A percentile compares a stretch with the other conserved stretches of the same genome.
phyloP scores from a whole-genome alignment of 1,140 invertebrate species.

The Meloidogyne hapla region DNA sequence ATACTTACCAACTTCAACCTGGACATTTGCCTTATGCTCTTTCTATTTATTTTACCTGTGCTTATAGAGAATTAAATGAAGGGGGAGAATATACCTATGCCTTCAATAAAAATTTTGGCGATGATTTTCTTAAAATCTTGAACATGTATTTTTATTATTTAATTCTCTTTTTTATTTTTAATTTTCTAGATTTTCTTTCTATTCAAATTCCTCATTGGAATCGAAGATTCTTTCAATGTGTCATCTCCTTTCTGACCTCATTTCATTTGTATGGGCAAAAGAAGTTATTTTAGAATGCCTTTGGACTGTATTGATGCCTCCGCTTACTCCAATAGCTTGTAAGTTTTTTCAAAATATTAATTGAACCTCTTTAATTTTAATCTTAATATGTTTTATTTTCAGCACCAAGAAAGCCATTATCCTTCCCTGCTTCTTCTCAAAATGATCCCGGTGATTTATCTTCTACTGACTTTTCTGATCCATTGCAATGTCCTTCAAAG shows the following conservation, averaged over 20 bases:
- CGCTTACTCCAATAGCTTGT: not conserved
- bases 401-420: constrained; percentile 14
- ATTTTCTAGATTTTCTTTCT: constrained; percentile 39
- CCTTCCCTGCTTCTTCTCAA: not conserved
- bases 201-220: constrained; percentile 23
- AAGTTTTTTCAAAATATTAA: not conserved
- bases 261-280: constrained; percentile 38
- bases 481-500: constrained; percentile 2
- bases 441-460: not conserved
- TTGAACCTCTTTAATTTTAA: too few species aligned
- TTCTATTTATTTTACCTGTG: constrained; percentile 46
- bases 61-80: constrained; percentile 44
- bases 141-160: constrained; percentile 38
- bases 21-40: constrained; percentile 44
- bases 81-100: constrained; percentile 37
- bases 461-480: constrained; percentile 7
- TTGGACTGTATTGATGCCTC: constrained; percentile 36
- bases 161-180: constrained; percentile 5
- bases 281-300: constrained; percentile 38
- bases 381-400: not conserved
- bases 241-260: constrained; percentile 37
- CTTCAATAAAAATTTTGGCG: constrained; percentile 41
- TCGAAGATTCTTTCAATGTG: not conserved
- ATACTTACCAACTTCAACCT: constrained; percentile 48
- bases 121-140: constrained; percentile 51